Conservation (phyloP, 2,797 vertebrate species). For the Buceros bicornis region DNA sequence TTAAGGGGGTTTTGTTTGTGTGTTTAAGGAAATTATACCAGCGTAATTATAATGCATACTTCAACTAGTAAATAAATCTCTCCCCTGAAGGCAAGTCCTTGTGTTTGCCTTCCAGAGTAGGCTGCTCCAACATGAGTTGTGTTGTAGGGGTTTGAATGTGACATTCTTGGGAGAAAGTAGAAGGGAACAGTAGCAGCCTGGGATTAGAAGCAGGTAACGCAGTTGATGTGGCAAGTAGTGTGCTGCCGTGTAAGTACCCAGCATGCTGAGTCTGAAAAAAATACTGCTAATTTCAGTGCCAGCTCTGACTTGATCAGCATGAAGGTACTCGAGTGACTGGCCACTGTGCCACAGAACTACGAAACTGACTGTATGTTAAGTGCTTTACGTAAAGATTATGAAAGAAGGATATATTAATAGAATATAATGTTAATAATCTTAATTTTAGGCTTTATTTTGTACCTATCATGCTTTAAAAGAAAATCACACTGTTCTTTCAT, state of each 20-base stretch:
- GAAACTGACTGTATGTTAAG: neutral
- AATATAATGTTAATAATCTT: neutral
- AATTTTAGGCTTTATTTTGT: neutral
- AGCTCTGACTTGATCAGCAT: neutral
- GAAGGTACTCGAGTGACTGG: neutral
- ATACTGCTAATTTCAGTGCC: accelerated
- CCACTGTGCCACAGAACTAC: neutral
- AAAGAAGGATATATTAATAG: neutral
- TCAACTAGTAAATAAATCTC: neutral
- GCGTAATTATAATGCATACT: neutral
- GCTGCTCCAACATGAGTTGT: accelerated
- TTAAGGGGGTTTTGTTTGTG: neutral
- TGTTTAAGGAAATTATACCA: neutral
- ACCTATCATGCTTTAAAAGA: neutral
- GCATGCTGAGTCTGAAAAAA: accelerated
- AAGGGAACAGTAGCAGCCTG: accelerated
- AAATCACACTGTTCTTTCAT: neutral
- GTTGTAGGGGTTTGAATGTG: accelerated
- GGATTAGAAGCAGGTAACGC: neutral
- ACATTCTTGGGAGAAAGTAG: neutral
- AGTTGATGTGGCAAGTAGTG: accelerated
- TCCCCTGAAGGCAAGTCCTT: neutral
- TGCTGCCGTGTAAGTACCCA: accelerated
- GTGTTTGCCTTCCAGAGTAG: neutral
- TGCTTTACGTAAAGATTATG: neutral